Base-by-base conservation (phyloP, 2,113 vertebrate genomes). In the Hucho hucho region DNA sequence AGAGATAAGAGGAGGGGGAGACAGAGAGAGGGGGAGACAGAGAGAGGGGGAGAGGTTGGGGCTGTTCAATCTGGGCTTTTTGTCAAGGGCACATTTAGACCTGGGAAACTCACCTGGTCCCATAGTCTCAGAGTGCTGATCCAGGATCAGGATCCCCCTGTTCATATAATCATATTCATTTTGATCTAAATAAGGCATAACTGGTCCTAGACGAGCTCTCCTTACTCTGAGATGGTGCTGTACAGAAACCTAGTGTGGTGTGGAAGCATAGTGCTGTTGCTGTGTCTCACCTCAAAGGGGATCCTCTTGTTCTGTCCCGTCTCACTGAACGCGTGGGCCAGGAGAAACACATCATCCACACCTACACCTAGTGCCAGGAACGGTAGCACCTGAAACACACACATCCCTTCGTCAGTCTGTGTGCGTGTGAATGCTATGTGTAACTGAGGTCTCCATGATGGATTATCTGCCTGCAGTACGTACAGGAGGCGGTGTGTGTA, bases 261-360 rank as follows among this genome's bases (percentile, higher is more conserved):
- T 14, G 56, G n/a, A 24, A 26, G 16, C 65, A 53, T 29, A 18
- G 20, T 29, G 56, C 65, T 22, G 16, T 53, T 70, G 37, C 14
- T 76, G 71, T 56, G 64, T 66, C 85, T 94, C 93, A 99, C 98
- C 97, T 99, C 97, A 9, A 99, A 99, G 0, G 98, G 97, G 91
- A 99, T 99, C 92, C 96, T 95, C 89, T 97, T 98, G 89, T 99
- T 99, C 89, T 98, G 97, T 81, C 98, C 97, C 0, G 96, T 98
- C 91, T 99, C 97, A 72, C 97, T 98, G 87, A 99, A 99, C 13
- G 97, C 96, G 56, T 99, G 98, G 77, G 96, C 98, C 83, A 99
- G 93, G 78, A 99, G 96, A 78, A 99, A 99, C 81, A 99, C 94
- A 64, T 99, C 97, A 18, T 99, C 97, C 80, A 99, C 97, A 75